Evolutionary conservation across 2,797 vertebrate genomes (phyloP), one percentile per base, ranked within the genome.

Genomic region (Pogoniulus pusillus): DNA sequence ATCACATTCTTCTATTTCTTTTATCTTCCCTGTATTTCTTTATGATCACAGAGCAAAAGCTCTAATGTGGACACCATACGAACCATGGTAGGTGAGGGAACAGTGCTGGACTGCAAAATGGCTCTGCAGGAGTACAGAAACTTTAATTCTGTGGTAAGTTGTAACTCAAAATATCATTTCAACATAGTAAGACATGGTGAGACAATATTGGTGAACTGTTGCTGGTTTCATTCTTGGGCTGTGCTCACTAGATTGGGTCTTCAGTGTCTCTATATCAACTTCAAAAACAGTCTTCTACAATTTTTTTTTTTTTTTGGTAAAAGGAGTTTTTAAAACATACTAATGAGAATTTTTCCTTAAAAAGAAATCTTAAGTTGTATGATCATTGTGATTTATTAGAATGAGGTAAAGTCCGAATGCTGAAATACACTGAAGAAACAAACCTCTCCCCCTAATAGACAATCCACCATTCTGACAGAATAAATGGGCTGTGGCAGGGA

Each of bases 71-170:
- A 95, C 58, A 87, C 73, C 49, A 24, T 85, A 73, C 94, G 59
- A n/a, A 92, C 94, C 0, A 19, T 95, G 26, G 91, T 84, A 79
- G 80, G 87, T 63, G 97, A 96, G 26, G 97, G 96, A 94, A 73
- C 94, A 77, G 96, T 79, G 51, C 89, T 95, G 79, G 97, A 98
- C 24, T 98, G 97, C 96, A 99, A 98, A 97, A 96, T 98, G 93
- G 83, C 97, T 80, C 97, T 98, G 34, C 97, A 96, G n/a, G 98
- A 98, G 34, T 98, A 98, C 53, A 97, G 97, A 91, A 98, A 95
- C 62, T 94, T 97, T 54, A 96, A 91, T 71, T 65, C 96, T 75
- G 96, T 87, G 98, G 99, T 99, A 97, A 97, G 98, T 93, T 74
- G 37, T 65, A 80, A 55, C 35, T 54, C 22, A 51, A 60, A 14